Conservation (phyloP, 92 coral and sea anemone genomes). For the Porites cylindrica region DNA sequence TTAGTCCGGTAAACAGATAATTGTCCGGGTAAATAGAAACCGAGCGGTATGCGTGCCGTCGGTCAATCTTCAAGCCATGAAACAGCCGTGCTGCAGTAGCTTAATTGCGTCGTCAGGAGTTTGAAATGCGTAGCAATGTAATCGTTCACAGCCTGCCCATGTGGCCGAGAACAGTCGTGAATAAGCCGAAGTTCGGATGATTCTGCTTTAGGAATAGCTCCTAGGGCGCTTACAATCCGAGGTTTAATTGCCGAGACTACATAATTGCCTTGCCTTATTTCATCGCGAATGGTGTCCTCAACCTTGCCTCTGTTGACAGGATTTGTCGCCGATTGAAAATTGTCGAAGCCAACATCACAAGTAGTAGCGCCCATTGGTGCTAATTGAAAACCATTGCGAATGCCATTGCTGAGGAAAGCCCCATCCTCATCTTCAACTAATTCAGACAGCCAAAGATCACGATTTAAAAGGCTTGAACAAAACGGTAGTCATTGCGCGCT, state of each 20-base stretch:
- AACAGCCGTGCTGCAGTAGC: neutral
- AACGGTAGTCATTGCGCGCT: neutral
- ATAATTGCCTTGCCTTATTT: conserved; percentile 34
- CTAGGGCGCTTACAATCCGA: conserved; percentile 53
- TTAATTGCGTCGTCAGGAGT: conserved; percentile 25
- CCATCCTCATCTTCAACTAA: neutral
- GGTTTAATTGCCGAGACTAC: conserved; percentile 36
- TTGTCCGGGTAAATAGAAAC: conserved; percentile 36
- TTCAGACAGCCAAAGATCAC: neutral
- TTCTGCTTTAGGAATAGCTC: conserved; percentile 64
- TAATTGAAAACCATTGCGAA: neutral
- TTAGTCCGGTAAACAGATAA: conserved; percentile 11
- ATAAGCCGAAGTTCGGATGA: conserved; percentile 44
- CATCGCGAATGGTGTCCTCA: neutral
- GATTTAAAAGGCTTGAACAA: neutral
- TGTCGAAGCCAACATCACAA: neutral
- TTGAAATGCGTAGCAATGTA: conserved; percentile 50
- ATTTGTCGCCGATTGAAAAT: conserved; percentile 4
- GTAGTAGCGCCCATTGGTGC: neutral
- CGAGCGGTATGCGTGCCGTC: conserved; percentile 43
- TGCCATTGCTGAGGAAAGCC: neutral
- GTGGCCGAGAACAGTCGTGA: conserved; percentile 62
- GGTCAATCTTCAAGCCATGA: conserved; percentile 59
- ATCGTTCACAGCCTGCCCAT: conserved; percentile 48
- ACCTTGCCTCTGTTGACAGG: neutral